Evolutionary conservation across 2,888 invertebrate genomes (phyloP).

Genomic region (Sinotaia quadrata): DNA sequence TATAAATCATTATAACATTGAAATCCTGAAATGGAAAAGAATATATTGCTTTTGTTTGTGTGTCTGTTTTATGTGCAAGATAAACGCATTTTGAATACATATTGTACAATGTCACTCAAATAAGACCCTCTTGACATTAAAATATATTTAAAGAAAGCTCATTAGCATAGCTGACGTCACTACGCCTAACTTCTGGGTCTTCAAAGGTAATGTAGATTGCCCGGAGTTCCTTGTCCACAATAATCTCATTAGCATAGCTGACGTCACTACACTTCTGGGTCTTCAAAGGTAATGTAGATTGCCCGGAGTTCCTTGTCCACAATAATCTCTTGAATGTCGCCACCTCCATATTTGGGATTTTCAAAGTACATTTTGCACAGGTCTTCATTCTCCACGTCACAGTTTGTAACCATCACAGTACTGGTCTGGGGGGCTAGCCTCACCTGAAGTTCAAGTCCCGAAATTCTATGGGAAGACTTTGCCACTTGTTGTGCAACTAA

Average conservation of each 20-base stretch:
- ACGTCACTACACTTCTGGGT: constrained; percentile 11
- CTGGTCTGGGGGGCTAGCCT: constrained; percentile 5
- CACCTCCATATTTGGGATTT: constrained; percentile 16
- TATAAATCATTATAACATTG: no score
- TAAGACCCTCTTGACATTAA: no score
- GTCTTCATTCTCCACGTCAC: background rate
- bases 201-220: constrained; percentile 22
- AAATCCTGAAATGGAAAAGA: no score
- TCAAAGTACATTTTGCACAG: constrained; percentile 13
- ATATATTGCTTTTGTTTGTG: no score
- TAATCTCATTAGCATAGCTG: background rate
- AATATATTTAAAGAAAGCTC: no score
- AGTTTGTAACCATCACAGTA: constrained; percentile 7
- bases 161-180: background rate
- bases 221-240: constrained; percentile 7
- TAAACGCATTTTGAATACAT: no score
- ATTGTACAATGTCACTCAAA: no score
- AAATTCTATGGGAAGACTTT: background rate
- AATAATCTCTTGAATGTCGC: background rate
- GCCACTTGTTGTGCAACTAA: constrained; percentile 13
- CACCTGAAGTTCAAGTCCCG: constrained; percentile 11
- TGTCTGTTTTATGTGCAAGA: no score
- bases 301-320: constrained; percentile 9
- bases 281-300: constrained; percentile 22
- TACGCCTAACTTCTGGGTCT: constrained; percentile 18